Base-by-base conservation (phyloP, 1,140 invertebrate species). In the Octopus bimaculoides region DNA sequence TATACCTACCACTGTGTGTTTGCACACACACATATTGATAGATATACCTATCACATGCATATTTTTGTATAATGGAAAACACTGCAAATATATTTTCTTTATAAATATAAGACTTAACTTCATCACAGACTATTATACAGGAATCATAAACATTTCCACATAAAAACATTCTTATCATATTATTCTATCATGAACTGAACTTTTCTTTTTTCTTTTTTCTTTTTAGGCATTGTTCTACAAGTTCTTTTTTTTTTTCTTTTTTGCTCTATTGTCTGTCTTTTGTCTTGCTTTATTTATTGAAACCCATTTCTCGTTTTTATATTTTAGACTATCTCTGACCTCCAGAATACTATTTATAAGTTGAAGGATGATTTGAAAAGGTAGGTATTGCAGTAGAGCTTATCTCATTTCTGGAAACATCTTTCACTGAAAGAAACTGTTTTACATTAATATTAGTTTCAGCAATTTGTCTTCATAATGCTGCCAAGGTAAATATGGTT, bases 341-440 rank as follows among this genome's bases (percentile, higher is more conserved):
- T 87, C 78, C 86, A 88, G 74, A 76, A 82, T 12, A 85, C 87
- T 6, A 85, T 87, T 20, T 83, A 84, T 73, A 85, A 86, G 69
- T 81, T 89, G 54, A 84, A 85, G 77, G 85, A 85, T 12, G 87
- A 89, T 54, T 82, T 84, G 17, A 86, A 89, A 82, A 85, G 85
- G 88, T 89, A 83, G 80, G 79, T 81, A 52, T 52, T 12, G 26
- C 26, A 41, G 26, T 41, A 41, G 26, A 41, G 26, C 26, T 41
- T 41, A 41, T 41, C 26, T 41, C 26, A 41, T 41, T 41, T 41
- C 26, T 41, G 26, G 26, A 41, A 41, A 41, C 26, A 41, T 41
- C 26, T 41, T 41, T 41, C 26, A 41, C 26, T 41, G 26, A 41
- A 41, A 41, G 26, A 41, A 41, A 41, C 26, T 41, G 26, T 52